These are phyloP conservation scores for Pseudomugil tenellus DNA, from an alignment of 2,797 vertebrate genomes.

Conservation along the genomic window DNA sequence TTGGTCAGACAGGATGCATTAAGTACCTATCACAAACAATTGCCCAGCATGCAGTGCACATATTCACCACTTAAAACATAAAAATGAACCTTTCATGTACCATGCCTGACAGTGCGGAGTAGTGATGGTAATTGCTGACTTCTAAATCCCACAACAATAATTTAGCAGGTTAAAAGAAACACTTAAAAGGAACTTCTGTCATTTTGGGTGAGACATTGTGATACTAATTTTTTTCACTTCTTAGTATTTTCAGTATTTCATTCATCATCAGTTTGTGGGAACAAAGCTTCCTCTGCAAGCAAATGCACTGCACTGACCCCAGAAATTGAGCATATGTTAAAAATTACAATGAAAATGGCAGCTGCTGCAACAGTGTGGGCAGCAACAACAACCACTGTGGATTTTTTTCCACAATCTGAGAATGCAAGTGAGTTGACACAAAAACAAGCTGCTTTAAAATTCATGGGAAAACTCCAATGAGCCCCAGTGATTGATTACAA, in stretches of 20 bases:
- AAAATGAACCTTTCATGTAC: constrained; percentile 17
- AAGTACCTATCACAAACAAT: constrained; percentile 44
- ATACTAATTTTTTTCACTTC: constrained; percentile 33
- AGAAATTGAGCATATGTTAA: constrained; percentile 49
- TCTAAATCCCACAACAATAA: constrained; percentile 18
- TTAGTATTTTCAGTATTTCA: constrained; percentile 51
- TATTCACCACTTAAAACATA: constrained; percentile 1
- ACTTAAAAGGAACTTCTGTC: constrained; percentile 36
- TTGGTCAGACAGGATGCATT: constrained; percentile 39
- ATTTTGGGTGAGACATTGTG: constrained; percentile 31
- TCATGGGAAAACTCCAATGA: constrained; percentile 36
- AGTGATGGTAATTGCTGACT: constrained; percentile 28
- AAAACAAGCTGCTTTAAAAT: constrained; percentile 24
- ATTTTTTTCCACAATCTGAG: constrained; percentile 32
- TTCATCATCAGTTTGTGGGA: constrained; percentile 48
- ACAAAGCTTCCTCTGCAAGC: constrained; percentile 50
- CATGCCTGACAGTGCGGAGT: constrained; percentile 11
- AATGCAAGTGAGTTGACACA: constrained; percentile 17
- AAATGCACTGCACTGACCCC: constrained; percentile 38
- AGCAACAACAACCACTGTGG: neutral
- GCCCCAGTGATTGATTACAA: constrained; percentile 57
- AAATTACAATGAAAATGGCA: constrained; percentile 55
- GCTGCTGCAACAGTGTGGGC: constrained; percentile 27
- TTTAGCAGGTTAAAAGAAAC: constrained; percentile 34
- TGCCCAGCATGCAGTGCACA: constrained; percentile 8